phyloP scores from a whole-genome alignment of 2,113 vertebrate genomes.

The Stomatorhinus ivindoensis region DNA sequence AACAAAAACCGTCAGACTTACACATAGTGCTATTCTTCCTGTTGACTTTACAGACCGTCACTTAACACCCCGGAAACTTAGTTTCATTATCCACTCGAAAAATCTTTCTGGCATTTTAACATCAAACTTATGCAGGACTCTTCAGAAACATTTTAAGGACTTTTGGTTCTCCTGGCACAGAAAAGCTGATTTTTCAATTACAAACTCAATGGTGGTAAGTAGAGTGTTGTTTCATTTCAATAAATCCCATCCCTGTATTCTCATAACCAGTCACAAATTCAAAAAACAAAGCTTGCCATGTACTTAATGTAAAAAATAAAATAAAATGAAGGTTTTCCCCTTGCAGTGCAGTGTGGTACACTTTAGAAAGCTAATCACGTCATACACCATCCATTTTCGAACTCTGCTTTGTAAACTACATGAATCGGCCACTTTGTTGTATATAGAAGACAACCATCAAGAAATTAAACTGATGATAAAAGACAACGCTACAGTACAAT shows the following conservation, averaged over 20 bases:
- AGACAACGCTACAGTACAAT: not conserved
- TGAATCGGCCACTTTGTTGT: not conserved
- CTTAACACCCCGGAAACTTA: not conserved
- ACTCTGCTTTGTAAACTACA: not conserved
- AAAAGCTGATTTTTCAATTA: not conserved
- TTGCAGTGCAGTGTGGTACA: not conserved
- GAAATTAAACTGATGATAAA: not conserved
- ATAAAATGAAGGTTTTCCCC: not conserved
- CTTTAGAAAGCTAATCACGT: not conserved
- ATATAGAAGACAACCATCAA: not conserved
- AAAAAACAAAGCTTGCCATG: not conserved
- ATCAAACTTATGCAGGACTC: not conserved
- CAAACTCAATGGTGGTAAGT: not conserved
- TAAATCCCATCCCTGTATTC: not conserved
- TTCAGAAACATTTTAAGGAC: not conserved
- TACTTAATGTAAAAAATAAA: not conserved
- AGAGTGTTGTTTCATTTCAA: not conserved
- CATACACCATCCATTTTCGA: not conserved
- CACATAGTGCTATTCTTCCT: not conserved
- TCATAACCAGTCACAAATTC: not conserved
- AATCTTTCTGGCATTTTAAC: not conserved
- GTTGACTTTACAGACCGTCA: not conserved
- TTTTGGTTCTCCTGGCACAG: not conserved
- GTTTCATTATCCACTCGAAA: not conserved
- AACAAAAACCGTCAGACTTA: not conserved